phyloP scores from a whole-genome alignment of 2,113 vertebrate genomes.

The Elephas maximus region DNA sequence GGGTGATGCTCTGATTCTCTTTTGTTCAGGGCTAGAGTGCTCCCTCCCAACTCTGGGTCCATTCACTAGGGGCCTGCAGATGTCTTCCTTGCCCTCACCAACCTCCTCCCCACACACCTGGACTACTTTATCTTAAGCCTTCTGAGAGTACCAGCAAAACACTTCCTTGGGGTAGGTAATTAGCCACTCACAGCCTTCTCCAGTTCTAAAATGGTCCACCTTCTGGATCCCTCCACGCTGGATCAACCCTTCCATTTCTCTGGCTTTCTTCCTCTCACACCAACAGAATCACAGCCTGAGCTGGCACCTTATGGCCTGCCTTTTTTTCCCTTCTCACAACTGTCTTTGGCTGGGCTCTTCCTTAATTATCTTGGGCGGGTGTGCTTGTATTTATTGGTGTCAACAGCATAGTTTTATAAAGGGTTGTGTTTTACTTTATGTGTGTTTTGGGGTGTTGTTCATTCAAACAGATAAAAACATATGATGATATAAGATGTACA shows the following conservation, averaged over 20 bases:
- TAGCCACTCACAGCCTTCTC: background rate
- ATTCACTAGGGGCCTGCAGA: background rate
- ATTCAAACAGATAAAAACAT: constrained; percentile 39
- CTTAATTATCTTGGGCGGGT: background rate
- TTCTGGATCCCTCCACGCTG: background rate
- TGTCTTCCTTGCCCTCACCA: background rate
- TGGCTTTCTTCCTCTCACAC: background rate
- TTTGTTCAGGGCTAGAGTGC: background rate
- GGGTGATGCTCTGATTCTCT: background rate
- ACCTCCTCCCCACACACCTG: background rate
- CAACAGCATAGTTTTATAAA: background rate
- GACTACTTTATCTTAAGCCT: background rate
- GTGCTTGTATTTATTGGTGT: background rate
- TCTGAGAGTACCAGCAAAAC: background rate
- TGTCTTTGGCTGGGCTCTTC: background rate
- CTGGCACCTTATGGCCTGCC: background rate
- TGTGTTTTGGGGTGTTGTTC: background rate
- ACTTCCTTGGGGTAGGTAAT: background rate
- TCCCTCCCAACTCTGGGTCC: background rate
- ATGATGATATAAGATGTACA: background rate
- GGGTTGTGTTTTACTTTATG: background rate
- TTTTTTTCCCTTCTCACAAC: background rate
- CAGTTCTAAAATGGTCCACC: background rate
- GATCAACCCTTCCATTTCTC: background rate
- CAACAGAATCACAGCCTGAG: background rate